Evolutionary conservation across 2,888 invertebrate genomes (phyloP), one percentile per base, ranked within the genome.

Genomic region (Caenorhabditis afra): DNA sequence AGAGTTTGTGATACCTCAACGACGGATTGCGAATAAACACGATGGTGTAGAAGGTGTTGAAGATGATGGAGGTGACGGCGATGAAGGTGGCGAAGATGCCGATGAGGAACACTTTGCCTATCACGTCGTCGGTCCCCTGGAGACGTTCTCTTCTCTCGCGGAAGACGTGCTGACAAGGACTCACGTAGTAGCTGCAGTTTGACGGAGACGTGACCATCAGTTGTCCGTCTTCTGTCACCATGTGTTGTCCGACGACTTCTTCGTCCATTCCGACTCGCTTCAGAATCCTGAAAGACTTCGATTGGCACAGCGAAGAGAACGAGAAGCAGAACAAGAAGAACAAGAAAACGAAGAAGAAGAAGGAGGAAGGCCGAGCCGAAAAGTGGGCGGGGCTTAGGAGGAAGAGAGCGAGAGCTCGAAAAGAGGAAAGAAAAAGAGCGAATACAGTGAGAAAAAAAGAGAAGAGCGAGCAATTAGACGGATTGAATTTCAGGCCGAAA

Each of bases 41-140:
- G 55, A 88, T 76, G 18, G 87, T 82, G 79, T 87, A 88, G 79
- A 89, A 89, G 8, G 88, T 81, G 81, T 89, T 89, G 81, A 89
- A 85, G 35, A 88, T 53, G 39, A 89, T 82, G 14, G 88, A 88
- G 11, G 85, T 61, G 52, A 88, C 52, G 39, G 89, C 89, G 37
- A 89, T 82, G 5, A 83, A 35, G 0, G 86, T 85, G 49, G 87
- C 89, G 70, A 88, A 88, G 1, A 89, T 81, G 20, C 87, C 88
- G 47, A 89, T 88, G 41, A 89, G 71, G 62, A 85, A 85, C 55
- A 89, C 86, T 70, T 89, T 89, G 22, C 87, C 86, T 52, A 88
- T 84, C 8, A 88, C 58, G 53, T 84, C 83, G 20, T 89, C 89
- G 0, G 89, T 89, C 18, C 89, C 89, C 88, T 89, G 74, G 68